Conservation (phyloP, 2,888 invertebrate species). For the Oxytorus armatus region DNA sequence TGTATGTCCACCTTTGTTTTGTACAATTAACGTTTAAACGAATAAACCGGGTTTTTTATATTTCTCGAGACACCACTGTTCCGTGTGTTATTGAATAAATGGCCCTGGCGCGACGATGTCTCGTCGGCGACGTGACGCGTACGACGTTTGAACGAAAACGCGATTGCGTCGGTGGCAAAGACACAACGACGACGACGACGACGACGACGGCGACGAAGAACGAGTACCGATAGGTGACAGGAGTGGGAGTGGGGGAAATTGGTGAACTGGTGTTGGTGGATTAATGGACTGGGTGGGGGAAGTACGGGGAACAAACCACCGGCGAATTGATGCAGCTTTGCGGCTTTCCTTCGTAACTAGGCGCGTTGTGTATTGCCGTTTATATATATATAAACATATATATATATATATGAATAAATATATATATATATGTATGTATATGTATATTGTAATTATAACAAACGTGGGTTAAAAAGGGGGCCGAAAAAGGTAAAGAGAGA, state of each 20-base stretch:
- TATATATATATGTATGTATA: constrained; percentile 72
- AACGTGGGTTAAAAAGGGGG: constrained; percentile 84
- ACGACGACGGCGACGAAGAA: constrained; percentile 71
- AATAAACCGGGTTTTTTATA: neutral
- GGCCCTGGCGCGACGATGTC: constrained; percentile 71
- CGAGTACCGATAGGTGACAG: constrained; percentile 64
- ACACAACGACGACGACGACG: constrained; percentile 44
- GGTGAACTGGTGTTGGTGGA: constrained; percentile 64
- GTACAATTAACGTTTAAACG: neutral
- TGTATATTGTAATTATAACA: too few species aligned
- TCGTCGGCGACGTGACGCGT: constrained; percentile 76
- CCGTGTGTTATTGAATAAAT: constrained; percentile 66
- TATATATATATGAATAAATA: constrained; percentile 67
- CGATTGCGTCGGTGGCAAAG: constrained; percentile 57
- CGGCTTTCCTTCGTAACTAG: constrained; percentile 65
- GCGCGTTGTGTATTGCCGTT: constrained; percentile 35
- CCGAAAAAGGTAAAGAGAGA: constrained; percentile 70
- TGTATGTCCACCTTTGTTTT: neutral
- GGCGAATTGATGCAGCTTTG: constrained; percentile 85
- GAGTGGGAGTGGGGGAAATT: constrained; percentile 76
- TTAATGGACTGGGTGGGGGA: constrained; percentile 82
- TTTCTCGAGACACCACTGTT: constrained; percentile 32
- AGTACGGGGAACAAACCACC: constrained; percentile 78
- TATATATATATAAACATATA: constrained; percentile 35
- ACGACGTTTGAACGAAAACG: constrained; percentile 75